Conservation (phyloP, 2,797 vertebrate genomes). For the Heteromormyrus szaboi region DNA sequence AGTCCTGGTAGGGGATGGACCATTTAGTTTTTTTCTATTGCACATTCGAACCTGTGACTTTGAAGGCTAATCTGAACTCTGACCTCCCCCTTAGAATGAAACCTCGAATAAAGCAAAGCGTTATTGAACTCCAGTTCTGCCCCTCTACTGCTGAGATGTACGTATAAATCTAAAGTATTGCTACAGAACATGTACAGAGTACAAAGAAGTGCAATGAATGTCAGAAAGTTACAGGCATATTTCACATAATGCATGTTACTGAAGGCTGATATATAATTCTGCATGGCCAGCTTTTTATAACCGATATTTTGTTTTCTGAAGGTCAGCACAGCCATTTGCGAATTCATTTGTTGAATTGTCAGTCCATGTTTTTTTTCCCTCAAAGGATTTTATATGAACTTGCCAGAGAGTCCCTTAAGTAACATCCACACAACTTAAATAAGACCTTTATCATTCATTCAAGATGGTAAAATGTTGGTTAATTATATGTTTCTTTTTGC, state of each 20-base stretch:
- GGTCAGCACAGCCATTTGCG: neutral
- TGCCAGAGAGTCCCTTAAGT: neutral
- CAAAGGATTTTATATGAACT: neutral
- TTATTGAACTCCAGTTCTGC: neutral
- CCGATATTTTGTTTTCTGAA: neutral
- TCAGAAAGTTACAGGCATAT: neutral
- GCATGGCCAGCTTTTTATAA: neutral
- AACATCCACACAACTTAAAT: neutral
- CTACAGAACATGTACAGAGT: neutral
- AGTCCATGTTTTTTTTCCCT: neutral
- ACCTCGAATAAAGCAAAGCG: neutral
- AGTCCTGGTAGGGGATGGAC: neutral
- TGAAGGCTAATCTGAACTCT: neutral
- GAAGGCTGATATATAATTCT: neutral
- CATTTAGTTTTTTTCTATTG: neutral
- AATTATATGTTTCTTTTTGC: neutral
- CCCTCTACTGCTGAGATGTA: neutral
- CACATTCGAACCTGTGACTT: neutral
- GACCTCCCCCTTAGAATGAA: neutral
- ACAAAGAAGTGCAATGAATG: neutral
- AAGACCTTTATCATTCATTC: neutral
- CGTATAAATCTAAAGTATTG: neutral
- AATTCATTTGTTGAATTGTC: neutral
- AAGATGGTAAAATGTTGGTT: neutral
- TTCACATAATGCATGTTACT: neutral